Evolutionary conservation across 2,113 vertebrate genomes (phyloP).

Genomic region (Zosterops borbonicus): DNA sequence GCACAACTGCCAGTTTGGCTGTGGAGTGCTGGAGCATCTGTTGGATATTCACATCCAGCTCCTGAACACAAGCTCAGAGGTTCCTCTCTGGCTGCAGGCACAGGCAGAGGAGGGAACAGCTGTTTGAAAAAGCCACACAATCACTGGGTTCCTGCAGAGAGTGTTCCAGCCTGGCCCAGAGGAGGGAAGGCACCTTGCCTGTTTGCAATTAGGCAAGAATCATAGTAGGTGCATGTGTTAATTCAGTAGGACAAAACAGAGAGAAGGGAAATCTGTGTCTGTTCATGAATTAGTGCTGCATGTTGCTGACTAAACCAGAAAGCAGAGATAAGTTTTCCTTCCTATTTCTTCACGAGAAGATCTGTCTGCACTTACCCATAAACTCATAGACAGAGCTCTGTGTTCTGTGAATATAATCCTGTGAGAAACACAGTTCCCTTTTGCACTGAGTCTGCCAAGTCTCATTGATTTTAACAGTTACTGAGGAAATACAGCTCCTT

Average conservation of each 20-base stretch:
- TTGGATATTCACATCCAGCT: neutral
- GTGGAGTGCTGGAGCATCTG: neutral
- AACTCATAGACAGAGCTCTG: neutral
- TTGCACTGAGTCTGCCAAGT: neutral
- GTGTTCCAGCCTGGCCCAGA: neutral
- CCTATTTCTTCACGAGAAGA: neutral
- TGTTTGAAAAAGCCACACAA: neutral
- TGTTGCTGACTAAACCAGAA: neutral
- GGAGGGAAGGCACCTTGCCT: neutral
- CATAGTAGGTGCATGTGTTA: neutral
- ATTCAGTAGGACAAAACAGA: neutral
- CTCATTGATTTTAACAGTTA: neutral
- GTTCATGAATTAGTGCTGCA: neutral
- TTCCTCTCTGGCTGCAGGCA: neutral
- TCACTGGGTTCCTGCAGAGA: neutral
- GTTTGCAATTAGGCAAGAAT: neutral
- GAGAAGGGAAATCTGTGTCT: neutral
- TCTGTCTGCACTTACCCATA: neutral
- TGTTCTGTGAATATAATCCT: neutral
- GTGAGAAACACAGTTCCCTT: neutral
- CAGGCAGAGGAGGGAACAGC: neutral
- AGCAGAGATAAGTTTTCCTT: neutral
- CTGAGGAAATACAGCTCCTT: neutral
- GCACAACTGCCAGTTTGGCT: neutral
- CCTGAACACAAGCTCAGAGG: neutral